Evolutionary conservation across 1,140 invertebrate species (phyloP), one percentile per base, ranked within the genome.

Genomic region (Bilobella aurantiaca): DNA sequence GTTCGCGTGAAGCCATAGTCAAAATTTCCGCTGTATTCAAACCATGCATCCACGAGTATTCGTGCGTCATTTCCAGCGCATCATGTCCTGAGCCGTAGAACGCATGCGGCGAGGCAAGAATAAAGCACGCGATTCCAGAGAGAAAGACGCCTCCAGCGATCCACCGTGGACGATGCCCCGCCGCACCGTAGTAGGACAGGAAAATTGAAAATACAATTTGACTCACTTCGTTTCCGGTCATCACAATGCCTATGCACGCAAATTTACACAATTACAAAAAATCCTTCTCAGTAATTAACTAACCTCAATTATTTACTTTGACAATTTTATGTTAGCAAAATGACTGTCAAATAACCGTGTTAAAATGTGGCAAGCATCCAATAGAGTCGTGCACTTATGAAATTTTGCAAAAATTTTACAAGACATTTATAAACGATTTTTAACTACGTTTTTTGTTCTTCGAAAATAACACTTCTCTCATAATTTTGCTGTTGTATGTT

Each of bases 81-180:
- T 88, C 85, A 23, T 84, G 78, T 1, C 86, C 86, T 23, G 85
- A 81, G 0, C 86, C 86, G 68, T 87, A 90, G 2, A 90, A 76
- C 61, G 87, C 82, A 69, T 89, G 87, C 1, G 87, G 88, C 0
- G 86, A 69, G 53, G 85, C 84, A 61, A 84, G 85, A 62, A 89
- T 71, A 63, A 88, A 78, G 74, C 86, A 88, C 70, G 85, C 87
- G 0, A 84, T 56, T 0, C 85, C 85, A 12, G 87, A 86, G 28
- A 84, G 82, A 37, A 86, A 81, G 58, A 88, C 81, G 21, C 87
- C 87, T 71, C 84, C 73, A 0, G 85, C 84, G 66, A 88, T 85
- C 85, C 86, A 87, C 73, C 85, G 76, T 14, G 87, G 86, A 65
- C 85, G 78, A 75, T 89, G 86, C 28, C 84, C 81, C 74, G 80